These are phyloP conservation scores for Drosophila flavopinicola DNA, from an alignment of 2,888 invertebrate genomes.

Conservation along the genomic window DNA sequence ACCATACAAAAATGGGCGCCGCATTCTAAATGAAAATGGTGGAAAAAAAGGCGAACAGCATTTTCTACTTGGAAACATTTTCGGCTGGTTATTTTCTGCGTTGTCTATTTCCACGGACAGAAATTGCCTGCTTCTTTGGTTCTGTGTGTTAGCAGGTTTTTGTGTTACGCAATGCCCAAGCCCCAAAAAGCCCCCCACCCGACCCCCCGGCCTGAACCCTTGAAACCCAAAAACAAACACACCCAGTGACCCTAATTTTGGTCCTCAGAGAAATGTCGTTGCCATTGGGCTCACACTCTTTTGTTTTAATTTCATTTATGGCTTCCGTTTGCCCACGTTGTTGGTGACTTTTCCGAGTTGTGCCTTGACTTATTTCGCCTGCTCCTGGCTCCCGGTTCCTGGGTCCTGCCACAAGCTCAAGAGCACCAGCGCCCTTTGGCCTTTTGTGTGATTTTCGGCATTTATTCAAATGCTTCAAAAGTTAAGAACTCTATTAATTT, in stretches of 20 bases:
- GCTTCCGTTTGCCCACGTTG: slow-evolving; percentile 72
- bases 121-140: slow-evolving; percentile 26
- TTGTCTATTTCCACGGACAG: slow-evolving; percentile 41
- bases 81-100: slow-evolving; percentile 36
- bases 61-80: slow-evolving; percentile 69
- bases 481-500: slow-evolving; percentile 68
- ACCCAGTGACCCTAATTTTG: slow-evolving; percentile 84
- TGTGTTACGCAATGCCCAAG: slow-evolving; percentile 67
- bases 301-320: slow-evolving; percentile 78
- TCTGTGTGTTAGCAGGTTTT: slow-evolving; percentile 61
- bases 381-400: slow-evolving; percentile 19
- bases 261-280: slow-evolving; percentile 74
- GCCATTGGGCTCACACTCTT: slow-evolving; percentile 55
- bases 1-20: slow-evolving; percentile 67
- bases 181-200: not conserved
- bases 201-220: slow-evolving; percentile 16
- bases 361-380: slow-evolving; percentile 45
- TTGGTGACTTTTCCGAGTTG: slow-evolving; percentile 59
- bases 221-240: slow-evolving; percentile 68
- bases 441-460: slow-evolving; percentile 62
- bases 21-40: slow-evolving; percentile 66
- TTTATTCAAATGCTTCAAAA: slow-evolving; percentile 48
- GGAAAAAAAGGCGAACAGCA: slow-evolving; percentile 42
- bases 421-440: slow-evolving; percentile 24
- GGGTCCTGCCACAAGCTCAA: not conserved